Conservation (phyloP, 2,888 invertebrate species). For the Lasioglossum pauxillum region DNA sequence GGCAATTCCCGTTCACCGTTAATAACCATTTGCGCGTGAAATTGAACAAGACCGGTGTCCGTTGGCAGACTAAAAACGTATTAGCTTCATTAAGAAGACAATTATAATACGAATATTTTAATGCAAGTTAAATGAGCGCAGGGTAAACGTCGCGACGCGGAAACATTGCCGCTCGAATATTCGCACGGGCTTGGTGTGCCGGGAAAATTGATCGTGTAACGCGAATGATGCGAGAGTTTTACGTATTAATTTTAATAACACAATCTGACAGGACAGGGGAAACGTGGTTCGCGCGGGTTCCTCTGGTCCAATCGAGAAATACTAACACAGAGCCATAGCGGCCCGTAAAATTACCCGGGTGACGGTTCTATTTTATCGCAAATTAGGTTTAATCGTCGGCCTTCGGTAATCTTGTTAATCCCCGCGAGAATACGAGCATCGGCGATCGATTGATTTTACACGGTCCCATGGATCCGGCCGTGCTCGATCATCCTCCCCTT, state of each 20-base stretch:
- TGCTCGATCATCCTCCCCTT: constrained; percentile 7
- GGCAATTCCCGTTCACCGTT: not conserved
- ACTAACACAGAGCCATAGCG: not conserved
- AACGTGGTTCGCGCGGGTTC: not conserved
- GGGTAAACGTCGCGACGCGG: not conserved
- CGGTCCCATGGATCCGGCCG: not conserved
- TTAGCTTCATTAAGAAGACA: constrained; percentile 2
- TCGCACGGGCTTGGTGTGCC: not conserved
- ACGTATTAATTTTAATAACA: constrained; percentile 7
- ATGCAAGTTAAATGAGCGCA: not conserved
- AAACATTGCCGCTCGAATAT: not conserved
- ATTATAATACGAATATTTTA: constrained; percentile 9
- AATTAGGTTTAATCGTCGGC: constrained; percentile 57
- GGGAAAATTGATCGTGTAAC: not conserved
- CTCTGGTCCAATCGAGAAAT: not conserved
- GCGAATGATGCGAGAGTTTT: not conserved
- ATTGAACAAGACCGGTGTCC: not conserved
- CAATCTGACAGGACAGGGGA: not conserved
- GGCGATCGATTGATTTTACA: constrained; percentile 39
- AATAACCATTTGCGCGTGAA: not conserved
- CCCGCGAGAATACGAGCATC: constrained; percentile 34
- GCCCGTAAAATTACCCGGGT: constrained; percentile 31
- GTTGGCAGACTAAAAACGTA: not conserved
- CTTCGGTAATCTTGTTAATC: constrained; percentile 53
- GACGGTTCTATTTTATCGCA: constrained; percentile 42